phyloP scores from a whole-genome alignment of 1,140 invertebrate species.

The Atta colombica region DNA sequence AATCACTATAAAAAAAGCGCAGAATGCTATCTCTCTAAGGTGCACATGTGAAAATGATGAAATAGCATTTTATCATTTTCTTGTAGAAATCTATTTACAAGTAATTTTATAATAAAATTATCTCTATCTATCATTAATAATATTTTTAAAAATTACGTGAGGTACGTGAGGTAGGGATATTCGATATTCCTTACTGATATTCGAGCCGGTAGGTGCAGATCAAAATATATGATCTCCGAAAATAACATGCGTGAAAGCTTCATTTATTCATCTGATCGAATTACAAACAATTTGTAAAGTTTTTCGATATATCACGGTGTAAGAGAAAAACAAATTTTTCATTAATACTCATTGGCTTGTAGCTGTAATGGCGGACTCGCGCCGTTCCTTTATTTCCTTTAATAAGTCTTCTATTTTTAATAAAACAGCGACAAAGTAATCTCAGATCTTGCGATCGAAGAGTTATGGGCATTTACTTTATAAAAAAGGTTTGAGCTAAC shows the following conservation, averaged over 20 bases:
- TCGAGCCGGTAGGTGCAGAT: not conserved
- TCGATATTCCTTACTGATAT: not conserved
- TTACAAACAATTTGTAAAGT: not conserved
- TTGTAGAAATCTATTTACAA: too few species aligned
- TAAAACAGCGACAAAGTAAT: not conserved
- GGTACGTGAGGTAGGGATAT: not conserved
- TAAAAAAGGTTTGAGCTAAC: not conserved
- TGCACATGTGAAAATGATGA: too few species aligned
- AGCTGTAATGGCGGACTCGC: too few species aligned
- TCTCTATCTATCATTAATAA: too few species aligned
- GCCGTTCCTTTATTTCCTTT: not conserved
- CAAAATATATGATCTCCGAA: slow-evolving; percentile 4
- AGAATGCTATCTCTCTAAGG: too few species aligned
- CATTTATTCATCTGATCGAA: not conserved
- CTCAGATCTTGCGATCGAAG: not conserved
- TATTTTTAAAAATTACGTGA: not conserved
- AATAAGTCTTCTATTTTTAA: slow-evolving; percentile 19
- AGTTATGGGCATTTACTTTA: not conserved
- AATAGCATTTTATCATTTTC: too few species aligned
- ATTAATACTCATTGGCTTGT: not conserved
- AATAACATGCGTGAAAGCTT: not conserved
- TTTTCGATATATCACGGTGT: not conserved
- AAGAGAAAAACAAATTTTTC: not conserved
- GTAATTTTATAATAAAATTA: too few species aligned
- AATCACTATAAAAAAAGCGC: too few species aligned